Percentiles rank a stretch among this genome's conserved stretches.
Evolutionary conservation across 2,888 invertebrate species (phyloP).

Genomic region (Netelia virgata): DNA sequence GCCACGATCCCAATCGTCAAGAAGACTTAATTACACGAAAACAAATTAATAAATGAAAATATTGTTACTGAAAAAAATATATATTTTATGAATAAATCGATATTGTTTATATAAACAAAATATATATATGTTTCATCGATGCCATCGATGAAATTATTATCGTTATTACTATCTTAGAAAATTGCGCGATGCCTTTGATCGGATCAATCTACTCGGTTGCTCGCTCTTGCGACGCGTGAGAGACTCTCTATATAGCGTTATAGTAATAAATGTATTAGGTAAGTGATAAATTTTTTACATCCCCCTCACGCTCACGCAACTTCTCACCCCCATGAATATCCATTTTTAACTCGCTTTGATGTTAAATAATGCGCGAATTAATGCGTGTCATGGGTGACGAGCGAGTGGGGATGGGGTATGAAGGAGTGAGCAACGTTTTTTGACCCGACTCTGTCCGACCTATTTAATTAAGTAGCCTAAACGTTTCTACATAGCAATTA

Average conservation of each 20-base stretch:
- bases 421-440: neutral
- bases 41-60: neutral
- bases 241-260: conserved; percentile 20
- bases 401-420: neutral
- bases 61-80: neutral
- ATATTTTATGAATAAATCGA: neutral
- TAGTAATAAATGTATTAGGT: neutral
- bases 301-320: conserved; percentile 39
- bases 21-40: neutral
- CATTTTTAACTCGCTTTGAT: conserved; percentile 71
- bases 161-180: conserved; percentile 25
- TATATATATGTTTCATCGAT: neutral
- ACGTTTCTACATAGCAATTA: too few species aligned
- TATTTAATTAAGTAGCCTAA: too few species aligned
- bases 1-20: neutral
- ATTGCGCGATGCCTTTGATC: conserved; percentile 57
- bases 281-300: conserved; percentile 42
- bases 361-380: conserved; percentile 62
- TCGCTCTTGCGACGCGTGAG: conserved; percentile 50
- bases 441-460: neutral
- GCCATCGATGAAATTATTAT: neutral
- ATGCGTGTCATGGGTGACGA: conserved; percentile 34
- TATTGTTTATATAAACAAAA: neutral
- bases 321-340: conserved; percentile 55
- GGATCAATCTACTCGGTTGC: conserved; percentile 54